Evolutionary conservation across 2,888 invertebrate genomes (phyloP), one percentile per base, ranked within the genome.

Genomic region (Sthenelais limicola): DNA sequence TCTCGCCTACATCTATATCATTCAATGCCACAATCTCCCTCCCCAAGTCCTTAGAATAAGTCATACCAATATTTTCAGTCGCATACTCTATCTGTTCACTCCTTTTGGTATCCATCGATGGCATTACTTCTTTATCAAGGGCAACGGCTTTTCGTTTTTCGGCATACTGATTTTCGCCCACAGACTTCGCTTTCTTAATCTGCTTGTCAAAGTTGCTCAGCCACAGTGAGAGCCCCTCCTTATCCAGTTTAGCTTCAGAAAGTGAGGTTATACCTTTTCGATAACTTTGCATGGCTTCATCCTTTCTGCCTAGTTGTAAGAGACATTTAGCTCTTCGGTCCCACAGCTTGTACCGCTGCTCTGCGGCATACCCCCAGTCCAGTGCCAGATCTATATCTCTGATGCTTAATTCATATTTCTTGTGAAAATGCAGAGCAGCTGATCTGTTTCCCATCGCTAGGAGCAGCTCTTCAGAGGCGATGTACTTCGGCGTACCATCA

Each of bases 301-400:
- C 32, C 15, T 51, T 26, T 18, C 62, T 28, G 12, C 52, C 67
- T 21, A 73, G 73, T 30, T 70, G 38, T n/a, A 26, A 21, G 43
- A 90, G 90, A 85, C 93, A 93, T 79, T 92, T 91, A 0, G 91
- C 91, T 79, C 90, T 89, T 32, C 94, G 90, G 24, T 92, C 85
- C 69, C 91, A 88, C 69, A 94, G 87, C 87, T 94, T 94, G 80
- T 91, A 91, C 43, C 87, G 88, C 68, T 91, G 88, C 72, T 91
- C 90, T 49, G 86, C 82, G 0, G 93, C 92, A 83, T 93, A 93
- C 9, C 90, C 90, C 77, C 90, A 88, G 38, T 90, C 78, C 49
- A 85, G 78, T 18, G 84, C 84, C 12, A 80, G 72, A 18, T 81
- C 79, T 38, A 86, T 83, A 74, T 86, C 86, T 26, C 72, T 73